Percentiles rank a stretch among this genome's conserved stretches.
Evolutionary conservation across 30 jellyfish, hydroid and myxozoan species (phyloP).

Genomic region (Turritopsis rubra): DNA sequence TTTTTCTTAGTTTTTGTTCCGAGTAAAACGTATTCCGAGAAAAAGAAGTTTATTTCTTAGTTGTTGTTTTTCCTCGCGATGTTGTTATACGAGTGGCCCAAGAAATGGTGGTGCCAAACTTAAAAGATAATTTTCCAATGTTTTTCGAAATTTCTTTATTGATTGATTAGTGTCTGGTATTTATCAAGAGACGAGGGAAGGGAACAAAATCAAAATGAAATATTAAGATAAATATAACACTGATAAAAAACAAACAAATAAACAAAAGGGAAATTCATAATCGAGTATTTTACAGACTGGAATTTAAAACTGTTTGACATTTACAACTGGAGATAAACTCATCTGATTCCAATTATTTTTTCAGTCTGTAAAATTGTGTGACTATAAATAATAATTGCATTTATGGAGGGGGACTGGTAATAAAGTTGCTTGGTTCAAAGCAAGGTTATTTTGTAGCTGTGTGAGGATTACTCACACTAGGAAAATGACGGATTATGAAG

Average conservation of each 20-base stretch:
- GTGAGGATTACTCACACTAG: background rate
- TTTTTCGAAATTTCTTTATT: background rate
- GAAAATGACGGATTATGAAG: background rate
- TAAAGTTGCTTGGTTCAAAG: background rate
- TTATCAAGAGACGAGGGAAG: background rate
- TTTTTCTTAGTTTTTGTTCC: no score
- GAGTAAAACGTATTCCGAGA: no score
- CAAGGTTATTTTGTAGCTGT: background rate
- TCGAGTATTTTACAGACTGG: background rate
- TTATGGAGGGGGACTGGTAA: background rate
- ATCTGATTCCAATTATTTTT: background rate
- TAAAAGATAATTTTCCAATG: background rate
- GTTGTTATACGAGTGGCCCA: no score
- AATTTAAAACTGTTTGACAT: background rate
- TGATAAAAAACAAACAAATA: background rate
- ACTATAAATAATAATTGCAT: background rate
- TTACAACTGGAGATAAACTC: no score
- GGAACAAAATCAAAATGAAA: background rate
- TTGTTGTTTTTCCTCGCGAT: no score
- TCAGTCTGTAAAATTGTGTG: background rate
- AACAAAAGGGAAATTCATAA: no score
- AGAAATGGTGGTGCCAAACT: background rate
- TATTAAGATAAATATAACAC: background rate
- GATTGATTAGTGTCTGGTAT: background rate
- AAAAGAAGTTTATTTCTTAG: no score